phyloP scores from a whole-genome alignment of 2,888 invertebrate species.

The Encarsia formosa region DNA sequence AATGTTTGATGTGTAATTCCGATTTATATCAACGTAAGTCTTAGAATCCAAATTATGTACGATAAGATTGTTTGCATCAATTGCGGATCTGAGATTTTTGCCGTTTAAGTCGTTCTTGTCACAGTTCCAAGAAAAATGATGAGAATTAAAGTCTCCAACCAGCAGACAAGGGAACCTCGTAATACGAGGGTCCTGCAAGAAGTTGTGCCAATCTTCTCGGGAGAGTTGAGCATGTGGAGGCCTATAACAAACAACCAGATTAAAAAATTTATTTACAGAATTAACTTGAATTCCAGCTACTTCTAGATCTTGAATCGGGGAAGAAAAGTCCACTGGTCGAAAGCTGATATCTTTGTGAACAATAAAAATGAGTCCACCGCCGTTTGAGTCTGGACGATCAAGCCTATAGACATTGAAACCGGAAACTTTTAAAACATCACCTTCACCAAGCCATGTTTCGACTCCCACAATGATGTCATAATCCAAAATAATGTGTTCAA shows the following conservation, averaged over 20 bases:
- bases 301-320: neutral
- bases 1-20: constrained; percentile 4
- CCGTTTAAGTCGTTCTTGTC: constrained; percentile 3
- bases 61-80: constrained; percentile 9
- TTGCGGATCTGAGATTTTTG: neutral
- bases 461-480: constrained; percentile 1
- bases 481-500: neutral
- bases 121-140: constrained; percentile 15
- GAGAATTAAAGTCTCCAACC: constrained; percentile 18
- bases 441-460: constrained; percentile 3
- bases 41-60: constrained; percentile 12
- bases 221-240: neutral
- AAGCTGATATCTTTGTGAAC: neutral
- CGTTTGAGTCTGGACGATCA: neutral
- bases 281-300: neutral
- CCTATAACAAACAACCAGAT: constrained; percentile 3
- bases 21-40: constrained; percentile 5
- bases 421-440: neutral
- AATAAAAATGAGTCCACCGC: neutral
- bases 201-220: constrained; percentile 2
- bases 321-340: neutral
- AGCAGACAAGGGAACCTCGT: neutral
- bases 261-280: neutral
- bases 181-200: neutral
- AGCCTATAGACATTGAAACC: neutral